A percentile compares a stretch with the other conserved stretches of the same genome.
Evolutionary conservation across 2,888 invertebrate species (phyloP).

Genomic region (Heliconius hortense): DNA sequence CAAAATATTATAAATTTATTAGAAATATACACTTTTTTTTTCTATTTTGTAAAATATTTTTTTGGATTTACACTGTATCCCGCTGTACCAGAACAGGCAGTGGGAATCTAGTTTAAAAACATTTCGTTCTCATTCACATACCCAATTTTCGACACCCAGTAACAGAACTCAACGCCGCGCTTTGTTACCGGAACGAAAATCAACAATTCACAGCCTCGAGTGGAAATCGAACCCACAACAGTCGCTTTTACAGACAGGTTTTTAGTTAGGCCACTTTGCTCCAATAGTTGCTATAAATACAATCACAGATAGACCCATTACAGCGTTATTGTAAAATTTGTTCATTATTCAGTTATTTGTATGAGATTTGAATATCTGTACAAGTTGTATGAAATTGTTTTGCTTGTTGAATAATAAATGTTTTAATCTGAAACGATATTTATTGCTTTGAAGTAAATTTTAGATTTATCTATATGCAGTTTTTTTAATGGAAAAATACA

Average conservation of each 20-base stretch:
- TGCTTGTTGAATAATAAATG: constrained; percentile 12
- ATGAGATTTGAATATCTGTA: constrained; percentile 2
- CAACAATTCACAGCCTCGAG: neutral
- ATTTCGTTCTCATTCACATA: neutral
- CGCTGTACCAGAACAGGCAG: too few relatives aligned
- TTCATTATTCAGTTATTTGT: constrained; percentile 22
- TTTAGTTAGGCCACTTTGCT: neutral
- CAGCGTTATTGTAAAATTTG: constrained; percentile 13
- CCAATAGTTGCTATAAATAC: neutral
- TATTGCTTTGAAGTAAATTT: neutral
- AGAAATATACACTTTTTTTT: too few relatives aligned
- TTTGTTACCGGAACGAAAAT: too few relatives aligned
- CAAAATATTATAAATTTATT: too few relatives aligned
- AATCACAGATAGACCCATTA: constrained; percentile 8
- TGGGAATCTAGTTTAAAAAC: too few relatives aligned
- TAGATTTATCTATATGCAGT: neutral
- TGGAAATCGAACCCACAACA: neutral
- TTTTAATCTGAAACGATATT: constrained; percentile 7
- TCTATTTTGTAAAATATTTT: neutral
- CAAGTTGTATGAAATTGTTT: neutral
- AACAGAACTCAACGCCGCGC: too few relatives aligned
- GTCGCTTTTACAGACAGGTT: neutral
- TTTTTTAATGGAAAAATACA: neutral
- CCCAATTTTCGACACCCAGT: neutral
- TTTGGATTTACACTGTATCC: too few relatives aligned